phyloP scores from a whole-genome alignment of 2,797 vertebrate species.

The Gadopsis bispinosus region DNA sequence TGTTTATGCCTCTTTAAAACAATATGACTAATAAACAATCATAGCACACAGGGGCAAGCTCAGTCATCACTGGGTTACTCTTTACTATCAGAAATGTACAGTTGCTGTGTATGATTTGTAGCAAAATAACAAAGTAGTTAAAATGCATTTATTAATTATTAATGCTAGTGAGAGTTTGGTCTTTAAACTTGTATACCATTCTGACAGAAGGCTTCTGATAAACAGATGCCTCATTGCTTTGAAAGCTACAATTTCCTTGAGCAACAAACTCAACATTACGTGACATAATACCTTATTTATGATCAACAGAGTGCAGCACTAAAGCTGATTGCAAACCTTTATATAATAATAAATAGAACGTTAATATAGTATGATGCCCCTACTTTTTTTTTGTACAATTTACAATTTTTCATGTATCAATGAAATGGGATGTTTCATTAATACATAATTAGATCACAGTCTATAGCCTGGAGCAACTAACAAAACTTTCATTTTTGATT shows the following conservation, averaged over 20 bases:
- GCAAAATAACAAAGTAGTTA: slow-evolving; percentile 8
- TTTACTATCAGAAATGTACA: slow-evolving; percentile 6
- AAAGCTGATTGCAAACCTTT: neutral
- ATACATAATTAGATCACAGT: neutral
- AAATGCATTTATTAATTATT: slow-evolving; percentile 20
- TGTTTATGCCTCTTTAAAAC: slow-evolving; percentile 2
- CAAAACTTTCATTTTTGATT: neutral
- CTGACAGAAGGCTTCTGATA: slow-evolving; percentile 3
- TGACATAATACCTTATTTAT: slow-evolving; percentile 6
- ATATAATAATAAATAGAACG: neutral
- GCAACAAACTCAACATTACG: neutral
- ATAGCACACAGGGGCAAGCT: neutral
- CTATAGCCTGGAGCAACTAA: neutral
- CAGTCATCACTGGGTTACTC: neutral
- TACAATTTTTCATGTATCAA: neutral
- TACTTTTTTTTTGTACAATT: neutral
- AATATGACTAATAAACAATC: slow-evolving; percentile 15
- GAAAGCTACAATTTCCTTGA: slow-evolving; percentile 1
- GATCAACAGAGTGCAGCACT: neutral
- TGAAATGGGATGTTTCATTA: neutral
- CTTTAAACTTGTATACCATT: neutral
- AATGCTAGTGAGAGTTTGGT: neutral
- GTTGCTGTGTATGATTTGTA: slow-evolving; percentile 1
- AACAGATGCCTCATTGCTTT: neutral
- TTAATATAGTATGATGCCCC: neutral